Percentiles rank a stretch among this genome's conserved stretches.
These are phyloP conservation scores for Drosophila fuyamai DNA, from an alignment of 1,140 invertebrate species.

Conservation along the genomic window DNA sequence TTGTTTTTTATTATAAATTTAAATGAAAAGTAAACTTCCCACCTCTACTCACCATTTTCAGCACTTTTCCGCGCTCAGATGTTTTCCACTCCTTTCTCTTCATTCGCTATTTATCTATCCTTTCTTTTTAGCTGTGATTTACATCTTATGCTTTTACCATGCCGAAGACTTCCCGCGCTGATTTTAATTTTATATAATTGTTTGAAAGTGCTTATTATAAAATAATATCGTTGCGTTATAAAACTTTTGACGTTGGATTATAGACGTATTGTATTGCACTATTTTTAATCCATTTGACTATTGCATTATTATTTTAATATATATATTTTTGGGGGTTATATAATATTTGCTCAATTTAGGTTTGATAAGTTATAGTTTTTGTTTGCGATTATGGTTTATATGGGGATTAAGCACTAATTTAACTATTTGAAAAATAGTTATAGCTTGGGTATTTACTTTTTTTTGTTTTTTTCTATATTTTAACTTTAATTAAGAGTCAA, in stretches of 20 bases:
- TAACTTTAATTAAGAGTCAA: too few relatives aligned
- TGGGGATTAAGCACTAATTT: slow-evolving; percentile 33
- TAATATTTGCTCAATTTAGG: slow-evolving; percentile 26
- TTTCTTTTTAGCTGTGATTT: slow-evolving; percentile 15
- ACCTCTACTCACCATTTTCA: slow-evolving; percentile 31
- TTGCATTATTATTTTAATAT: slow-evolving; percentile 20
- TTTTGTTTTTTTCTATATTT: neutral
- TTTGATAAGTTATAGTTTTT: slow-evolving; percentile 20
- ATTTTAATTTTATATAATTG: slow-evolving; percentile 24
- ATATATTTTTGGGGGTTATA: slow-evolving; percentile 10
- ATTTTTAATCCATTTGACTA: slow-evolving; percentile 16
- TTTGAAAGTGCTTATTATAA: slow-evolving; percentile 58
- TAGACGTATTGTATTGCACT: slow-evolving; percentile 31
- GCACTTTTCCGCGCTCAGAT: slow-evolving; percentile 43
- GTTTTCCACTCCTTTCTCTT: slow-evolving; percentile 3
- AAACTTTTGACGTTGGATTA: slow-evolving; percentile 35
- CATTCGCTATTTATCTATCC: neutral
- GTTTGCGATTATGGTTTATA: slow-evolving; percentile 29
- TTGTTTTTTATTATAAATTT: neutral
- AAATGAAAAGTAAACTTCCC: neutral
- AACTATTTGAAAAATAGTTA: slow-evolving; percentile 25
- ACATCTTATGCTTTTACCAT: slow-evolving; percentile 36
- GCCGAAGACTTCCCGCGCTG: slow-evolving; percentile 25
- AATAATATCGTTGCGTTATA: slow-evolving; percentile 19
- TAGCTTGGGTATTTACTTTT: neutral